A percentile compares a stretch with the other conserved stretches of the same genome.
These are phyloP conservation scores for Avahi laniger DNA, from an alignment of 2,797 vertebrate genomes.

Conservation along the genomic window DNA sequence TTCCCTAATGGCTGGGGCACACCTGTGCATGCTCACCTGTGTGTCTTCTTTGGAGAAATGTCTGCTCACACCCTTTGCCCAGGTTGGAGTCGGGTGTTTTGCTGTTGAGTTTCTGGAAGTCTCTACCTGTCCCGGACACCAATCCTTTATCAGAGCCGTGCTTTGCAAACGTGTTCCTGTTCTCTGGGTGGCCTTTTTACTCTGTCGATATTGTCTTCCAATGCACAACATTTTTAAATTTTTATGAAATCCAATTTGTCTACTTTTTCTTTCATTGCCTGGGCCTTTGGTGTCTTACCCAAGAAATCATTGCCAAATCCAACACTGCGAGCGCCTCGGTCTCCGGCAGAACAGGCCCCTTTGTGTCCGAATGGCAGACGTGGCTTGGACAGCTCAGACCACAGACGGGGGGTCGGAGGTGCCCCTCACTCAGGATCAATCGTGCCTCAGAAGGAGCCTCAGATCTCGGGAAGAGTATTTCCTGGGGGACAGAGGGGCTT, in stretches of 20 bases:
- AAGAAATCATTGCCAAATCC: neutral
- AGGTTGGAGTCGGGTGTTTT: neutral
- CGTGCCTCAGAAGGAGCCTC: neutral
- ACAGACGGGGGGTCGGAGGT: no score
- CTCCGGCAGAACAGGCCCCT: fast-evolving
- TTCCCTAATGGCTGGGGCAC: neutral
- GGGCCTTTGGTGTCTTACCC: neutral
- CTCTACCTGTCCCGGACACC: neutral
- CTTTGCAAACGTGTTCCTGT: neutral
- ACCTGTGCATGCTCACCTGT: neutral
- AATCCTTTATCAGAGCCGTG: no score
- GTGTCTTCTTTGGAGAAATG: neutral
- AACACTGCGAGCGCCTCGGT: fast-evolving
- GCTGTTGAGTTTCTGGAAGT: neutral
- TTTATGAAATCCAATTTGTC: neutral
- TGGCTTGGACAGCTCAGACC: neutral
- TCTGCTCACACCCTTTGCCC: neutral
- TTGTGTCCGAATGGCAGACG: fast-evolving
- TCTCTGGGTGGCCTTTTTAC: neutral
- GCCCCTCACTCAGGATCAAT: neutral
- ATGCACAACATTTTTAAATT: neutral
- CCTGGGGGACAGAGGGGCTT: fast-evolving
- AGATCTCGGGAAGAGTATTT: no score
- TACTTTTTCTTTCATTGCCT: neutral
- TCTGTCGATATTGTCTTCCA: neutral